Evolutionary conservation across 2,113 vertebrate species (phyloP).

Genomic region (Alosa alosa): DNA sequence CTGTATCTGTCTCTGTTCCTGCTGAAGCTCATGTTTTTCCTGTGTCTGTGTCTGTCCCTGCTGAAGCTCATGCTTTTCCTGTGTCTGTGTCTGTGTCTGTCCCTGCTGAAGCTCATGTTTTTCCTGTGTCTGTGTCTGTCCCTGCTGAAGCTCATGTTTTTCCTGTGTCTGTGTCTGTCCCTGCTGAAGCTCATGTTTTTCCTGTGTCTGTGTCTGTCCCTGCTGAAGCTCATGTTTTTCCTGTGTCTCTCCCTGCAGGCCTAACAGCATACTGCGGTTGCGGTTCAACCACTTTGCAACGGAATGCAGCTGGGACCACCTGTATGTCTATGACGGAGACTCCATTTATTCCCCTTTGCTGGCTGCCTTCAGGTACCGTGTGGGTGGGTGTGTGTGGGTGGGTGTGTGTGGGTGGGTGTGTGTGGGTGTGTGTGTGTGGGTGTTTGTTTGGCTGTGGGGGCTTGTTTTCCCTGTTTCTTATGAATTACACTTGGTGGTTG

Average conservation of each 20-base stretch:
- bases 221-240: too few relatives aligned
- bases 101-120: not conserved
- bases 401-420: not conserved
- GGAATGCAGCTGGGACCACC: constrained; percentile 98
- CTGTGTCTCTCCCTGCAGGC: constrained; percentile 64
- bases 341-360: constrained; percentile 93
- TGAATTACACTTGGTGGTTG: too few relatives aligned
- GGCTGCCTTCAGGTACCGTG: constrained; percentile 91
- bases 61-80: too few relatives aligned
- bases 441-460: not conserved
- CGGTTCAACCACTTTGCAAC: constrained; percentile 97
- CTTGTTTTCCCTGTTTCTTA: too few relatives aligned
- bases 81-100: too few relatives aligned
- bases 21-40: too few relatives aligned
- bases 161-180: not conserved
- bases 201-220: too few relatives aligned
- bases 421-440: not conserved
- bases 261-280: constrained; percentile 86
- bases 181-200: not conserved
- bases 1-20: too few relatives aligned
- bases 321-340: constrained; percentile 96
- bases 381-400: too few relatives aligned
- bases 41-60: too few relatives aligned
- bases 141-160: not conserved
- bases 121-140: too few relatives aligned